Evolutionary conservation across 2,888 invertebrate genomes (phyloP), one percentile per base, ranked within the genome.

Genomic region (Aphrophora alni): DNA sequence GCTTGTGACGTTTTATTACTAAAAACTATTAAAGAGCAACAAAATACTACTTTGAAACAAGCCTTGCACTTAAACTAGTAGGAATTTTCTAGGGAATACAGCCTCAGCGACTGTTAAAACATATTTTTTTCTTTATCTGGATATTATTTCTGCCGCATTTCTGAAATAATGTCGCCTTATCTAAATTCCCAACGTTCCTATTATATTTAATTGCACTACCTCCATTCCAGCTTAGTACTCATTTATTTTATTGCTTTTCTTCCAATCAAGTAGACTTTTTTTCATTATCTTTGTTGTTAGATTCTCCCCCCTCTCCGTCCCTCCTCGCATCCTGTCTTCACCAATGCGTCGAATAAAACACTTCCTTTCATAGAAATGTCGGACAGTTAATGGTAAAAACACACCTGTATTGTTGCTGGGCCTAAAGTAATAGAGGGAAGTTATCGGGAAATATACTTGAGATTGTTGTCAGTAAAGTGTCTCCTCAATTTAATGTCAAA

Each of bases 201-300:
- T 59, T 59, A 59, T 8, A 21, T 59, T 59, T 59, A 59, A 59
- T 59, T 59, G 59, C 59, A 10, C 44, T 44, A 21, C 59, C 59
- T 59, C 21, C 59, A 59, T 59, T 59, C 59, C 21, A 14, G 3
- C 59, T 59, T 59, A 21, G 59, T 59, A 59, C 4, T 59, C 59
- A 59, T 59, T 59, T 59, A 59, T 59, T 59, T 59, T 59, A 59
- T 59, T 59, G 59, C 59, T n/a, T 59, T 21, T 59, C 59, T 59
- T 59, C 59, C 59, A 59, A 59, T 59, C 59, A 59, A 59, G 21
- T 5, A 8, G 1, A 44, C 1, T 59, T 59, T 59, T 59, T 59
- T n/a, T 21, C 59, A 21, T 59, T 44, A 14, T 14, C 44, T 44
- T n/a, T 59, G 59, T 59, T 59, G 59, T 59, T 59, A 21, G 21